These are phyloP conservation scores for Mustela erminea DNA, from an alignment of 2,797 vertebrate species.

Conservation along the genomic window DNA sequence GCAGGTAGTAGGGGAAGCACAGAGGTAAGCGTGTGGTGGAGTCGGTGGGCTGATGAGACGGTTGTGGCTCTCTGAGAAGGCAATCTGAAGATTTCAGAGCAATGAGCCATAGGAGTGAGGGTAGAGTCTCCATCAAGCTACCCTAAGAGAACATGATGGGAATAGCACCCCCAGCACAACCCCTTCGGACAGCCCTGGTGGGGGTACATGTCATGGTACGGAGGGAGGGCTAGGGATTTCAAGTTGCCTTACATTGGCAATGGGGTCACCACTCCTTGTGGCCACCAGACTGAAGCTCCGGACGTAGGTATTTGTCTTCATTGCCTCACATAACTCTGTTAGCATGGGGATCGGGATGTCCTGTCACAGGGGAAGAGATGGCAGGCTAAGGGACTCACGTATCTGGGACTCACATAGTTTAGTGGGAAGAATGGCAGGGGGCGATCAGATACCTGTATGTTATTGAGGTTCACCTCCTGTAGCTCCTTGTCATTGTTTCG, in stretches of 20 bases:
- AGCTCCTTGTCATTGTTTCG: constrained; percentile 92
- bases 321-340: constrained; percentile 94
- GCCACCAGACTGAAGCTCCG: constrained; percentile 95
- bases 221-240: not conserved
- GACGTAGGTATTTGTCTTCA: constrained; percentile 95
- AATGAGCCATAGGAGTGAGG: not conserved
- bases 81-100: not conserved
- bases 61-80: not conserved
- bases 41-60: not conserved
- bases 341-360: constrained; percentile 95
- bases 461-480: constrained; percentile 97
- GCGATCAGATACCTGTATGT: constrained; percentile 92
- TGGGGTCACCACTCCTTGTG: constrained; percentile 96
- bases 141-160: not conserved
- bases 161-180: not conserved
- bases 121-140: not conserved
- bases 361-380: constrained; percentile 79
- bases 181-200: not conserved
- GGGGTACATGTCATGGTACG: not conserved
- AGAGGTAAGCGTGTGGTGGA: not conserved
- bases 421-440: not conserved
- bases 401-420: not conserved
- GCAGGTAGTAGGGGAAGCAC: not conserved
- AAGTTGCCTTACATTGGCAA: constrained; percentile 89
- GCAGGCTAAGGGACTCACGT: not conserved